Base-by-base conservation (phyloP, 2,888 invertebrate genomes). In the Troglohyphantes excavatus region DNA sequence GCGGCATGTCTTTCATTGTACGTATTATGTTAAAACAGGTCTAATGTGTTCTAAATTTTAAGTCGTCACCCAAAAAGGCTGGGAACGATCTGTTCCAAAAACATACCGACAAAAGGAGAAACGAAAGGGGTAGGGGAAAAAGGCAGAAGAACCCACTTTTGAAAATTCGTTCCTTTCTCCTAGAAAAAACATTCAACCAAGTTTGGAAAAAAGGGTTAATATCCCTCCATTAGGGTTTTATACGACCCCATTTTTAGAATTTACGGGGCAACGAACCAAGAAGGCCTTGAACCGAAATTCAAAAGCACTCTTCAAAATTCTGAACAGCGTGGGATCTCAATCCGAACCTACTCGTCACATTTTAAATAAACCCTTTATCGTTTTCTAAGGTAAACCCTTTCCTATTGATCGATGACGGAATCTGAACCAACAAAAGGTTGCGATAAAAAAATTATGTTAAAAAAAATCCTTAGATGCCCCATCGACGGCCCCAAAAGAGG, bases 121-220 rank as follows among this genome's bases (percentile, higher is more conserved):
- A 53, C 17, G 53, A 53, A n/a, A 13, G n/a, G 53, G 17, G 13
- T 13, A n/a, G 53, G 53, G n/a, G 26, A 21, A 70, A 70, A 72
- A 67, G 75, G 33, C 29, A 53, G 17, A 26, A n/a, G 59, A 67
- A 84, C 84, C 84, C 65, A 84, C 84, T 75, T 84, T 75, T 65
- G 27, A 68, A 19, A 43, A 17, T 73, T 43, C 65, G 53, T 21
- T 46, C 73, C 75, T 84, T 23, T 53, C 65, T 33, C 29, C 39
- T 19, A 21, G 17, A 21, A 13, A 59, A 26, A 23, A 26, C 21
- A 26, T 1, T 21, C 53, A n/a, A 17, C 29, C 29, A 81, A 68
- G 59, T 33, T 17, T 17, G 0, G 53, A 53, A 33, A 89, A 88
- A 61, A 68, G 82, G 82, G 88, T 87, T 82, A 88, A 88, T 68